Base-by-base conservation (phyloP, 2,888 invertebrate genomes). In the Erebia aethiops region DNA sequence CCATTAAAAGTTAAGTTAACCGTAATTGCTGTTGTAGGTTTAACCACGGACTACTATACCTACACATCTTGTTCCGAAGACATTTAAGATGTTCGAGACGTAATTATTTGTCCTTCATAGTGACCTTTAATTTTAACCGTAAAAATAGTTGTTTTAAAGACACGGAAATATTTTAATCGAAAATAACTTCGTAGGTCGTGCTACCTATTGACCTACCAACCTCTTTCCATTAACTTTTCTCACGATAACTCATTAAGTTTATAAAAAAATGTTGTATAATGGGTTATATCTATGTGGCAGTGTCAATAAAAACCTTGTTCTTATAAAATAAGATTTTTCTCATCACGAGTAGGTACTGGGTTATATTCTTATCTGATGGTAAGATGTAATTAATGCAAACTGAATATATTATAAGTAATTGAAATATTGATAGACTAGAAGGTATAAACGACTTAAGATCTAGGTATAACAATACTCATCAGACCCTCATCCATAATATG, bases 211-310 rank as follows among this genome's bases (percentile, higher is more conserved):
- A 61, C 61, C 61, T 46, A 61, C 61, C 41, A 61, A 61, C 46
- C 16, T 18, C 46, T 16, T 61, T 61, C 11, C 18, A 61, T 61
- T 4, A 16, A 43, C 43, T 9, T 61, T 61, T 61, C 61, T 41
- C 61, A 61, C 61, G 61, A 46, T 58, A 58, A 58, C 35, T 58
- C 41, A 58, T 60, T 58, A 58, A 46, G 14, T 41, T n/a, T 9
- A 16, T 16, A 43, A 61, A 35, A 60, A 60, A 41, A 35, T 56
- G 16, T 16, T n/a, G 54, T 18, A 54, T 54, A 54, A 16, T 16
- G 54, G 16, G 16, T 54, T 54, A 9, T 54, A 54, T 5, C 9
- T 54, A 9, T n/a, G n/a, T 18, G 46, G 11, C 46, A 46, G 13
- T 46, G 46, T 13, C 2, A 46, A 46, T 46, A 46, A 10, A 46